Conservation (phyloP, 2,113 vertebrate species). For the Leptocoma aspasia region DNA sequence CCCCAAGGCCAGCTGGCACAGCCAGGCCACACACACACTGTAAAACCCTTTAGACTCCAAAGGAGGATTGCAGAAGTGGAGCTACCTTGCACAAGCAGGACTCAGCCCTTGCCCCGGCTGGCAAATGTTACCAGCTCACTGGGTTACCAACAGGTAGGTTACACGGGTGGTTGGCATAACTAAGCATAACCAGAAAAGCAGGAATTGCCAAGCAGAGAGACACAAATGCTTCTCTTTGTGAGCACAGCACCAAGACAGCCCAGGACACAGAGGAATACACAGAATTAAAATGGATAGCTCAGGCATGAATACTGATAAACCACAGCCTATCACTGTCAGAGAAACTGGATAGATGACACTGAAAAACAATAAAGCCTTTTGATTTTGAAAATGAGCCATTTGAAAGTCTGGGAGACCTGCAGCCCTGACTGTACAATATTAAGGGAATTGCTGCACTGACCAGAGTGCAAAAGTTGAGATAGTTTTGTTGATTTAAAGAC, state of each 20-base stretch:
- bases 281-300: not conserved
- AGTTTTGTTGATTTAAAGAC: slow-evolving; percentile 34
- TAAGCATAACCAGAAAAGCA: not conserved
- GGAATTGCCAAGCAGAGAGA: not conserved
- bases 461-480: slow-evolving; percentile 1
- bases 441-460: not conserved
- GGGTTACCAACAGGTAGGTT: not conserved
- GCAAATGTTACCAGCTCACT: not conserved
- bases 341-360: not conserved
- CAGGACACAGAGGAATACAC: not conserved
- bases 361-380: not conserved
- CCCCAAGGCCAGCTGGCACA: not conserved
- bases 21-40: not conserved
- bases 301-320: not conserved
- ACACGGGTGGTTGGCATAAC: not conserved
- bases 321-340: not conserved
- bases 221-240: not conserved
- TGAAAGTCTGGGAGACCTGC: not conserved
- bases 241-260: not conserved
- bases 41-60: not conserved
- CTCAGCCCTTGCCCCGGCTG: not conserved
- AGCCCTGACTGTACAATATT: not conserved
- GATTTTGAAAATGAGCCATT: not conserved
- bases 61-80: not conserved
- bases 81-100: not conserved